Base-by-base conservation (phyloP, 2,113 vertebrate genomes). In the Chloropsis hardwickii region DNA sequence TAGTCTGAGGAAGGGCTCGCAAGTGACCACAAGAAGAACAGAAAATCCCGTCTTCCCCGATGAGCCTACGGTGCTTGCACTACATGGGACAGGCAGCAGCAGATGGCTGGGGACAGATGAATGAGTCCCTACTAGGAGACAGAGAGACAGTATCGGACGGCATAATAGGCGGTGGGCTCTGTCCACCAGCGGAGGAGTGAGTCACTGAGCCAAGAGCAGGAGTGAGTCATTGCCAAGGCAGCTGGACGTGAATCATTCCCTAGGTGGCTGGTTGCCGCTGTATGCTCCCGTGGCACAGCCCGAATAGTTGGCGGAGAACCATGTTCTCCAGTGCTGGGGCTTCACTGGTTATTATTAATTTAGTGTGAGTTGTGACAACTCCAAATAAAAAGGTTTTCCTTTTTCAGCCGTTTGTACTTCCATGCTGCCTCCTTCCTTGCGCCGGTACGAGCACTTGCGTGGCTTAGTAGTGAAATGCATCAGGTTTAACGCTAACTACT, bases 171-270 rank as follows among this genome's bases (percentile, higher is more conserved):
- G 70, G 67, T 72, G 77, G 54, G 91, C 72, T 82, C 86, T 27
- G 85, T 87, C 94, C 92, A 66, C 77, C 53, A 47, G 71, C 4
- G 8, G 47, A 71, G 86, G 8, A 81, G 83, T 96, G 96, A 96
- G 83, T 96, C 96, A 94, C 11, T 19, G 80, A 53, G 48, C 7
- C 45, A 8, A 37, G 37, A 37, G 37, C 37, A 9, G 37, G 37
- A 37, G 67, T 96, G 94, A 96, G 45, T 96, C 95, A 96, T 33
- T 78, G 86, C 84, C 77, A 35, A 95, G 81, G 92, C 95, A 96
- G 93, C 95, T 96, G 95, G 81, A 86, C 67, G 65, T 92, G 95
- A 95, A 91, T 95, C 95, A 96, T 58, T 84, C 69, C 81, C 72
- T 23, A 31, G 80, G 94, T 92, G 51, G 71, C 67, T 33, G 1